Evolutionary conservation across 2,797 vertebrate genomes (phyloP), one percentile per base, ranked within the genome.

Genomic region (Psittacula echo): DNA sequence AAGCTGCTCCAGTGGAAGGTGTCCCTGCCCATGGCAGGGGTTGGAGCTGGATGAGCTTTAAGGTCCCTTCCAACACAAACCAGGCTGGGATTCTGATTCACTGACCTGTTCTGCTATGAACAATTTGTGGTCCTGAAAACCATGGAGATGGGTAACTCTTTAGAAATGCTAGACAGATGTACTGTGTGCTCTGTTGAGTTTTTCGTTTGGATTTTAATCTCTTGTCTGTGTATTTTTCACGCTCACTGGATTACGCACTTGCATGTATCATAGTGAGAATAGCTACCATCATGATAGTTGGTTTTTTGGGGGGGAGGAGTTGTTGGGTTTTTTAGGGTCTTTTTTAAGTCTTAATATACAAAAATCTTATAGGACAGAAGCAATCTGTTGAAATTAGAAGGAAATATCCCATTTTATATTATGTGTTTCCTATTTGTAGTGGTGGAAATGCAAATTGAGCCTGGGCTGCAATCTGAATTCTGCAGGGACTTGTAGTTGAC

Each of bases 121-220:
- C 30, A 79, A 2, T 47, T 44, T 91, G 44, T 86, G 75, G 65
- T 77, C 53, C 48, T 80, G 87, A 85, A 76, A 47, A 30, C 64
- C 73, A 27, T 27, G 62, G 66, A 78, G 62, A 84, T 56, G 67
- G 76, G 39, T 79, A 91, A 47, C 22, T 8, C 54, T 47, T 75
- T 64, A 78, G 64, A 70, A 86, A 70, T 0, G 0, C 48, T 34
- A 34, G 62, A 24, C 53, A 56, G 81, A 84, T 87, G 85, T 7
- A 1, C 32, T 85, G 64, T 50, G 62, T 58, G 77, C 58, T 92
- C 85, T 85, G 83, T 2, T 94, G 86, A 64, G 67, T 65, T 96
- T 95, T 88, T 71, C 83, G 85, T 95, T 62, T 60, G 44, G n/a
- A 37, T 66, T 86, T 85, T 84, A 86, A 67, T 91, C 79, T 30